phyloP scores from a whole-genome alignment of 2,113 vertebrate species.

The Dromas ardeola region DNA sequence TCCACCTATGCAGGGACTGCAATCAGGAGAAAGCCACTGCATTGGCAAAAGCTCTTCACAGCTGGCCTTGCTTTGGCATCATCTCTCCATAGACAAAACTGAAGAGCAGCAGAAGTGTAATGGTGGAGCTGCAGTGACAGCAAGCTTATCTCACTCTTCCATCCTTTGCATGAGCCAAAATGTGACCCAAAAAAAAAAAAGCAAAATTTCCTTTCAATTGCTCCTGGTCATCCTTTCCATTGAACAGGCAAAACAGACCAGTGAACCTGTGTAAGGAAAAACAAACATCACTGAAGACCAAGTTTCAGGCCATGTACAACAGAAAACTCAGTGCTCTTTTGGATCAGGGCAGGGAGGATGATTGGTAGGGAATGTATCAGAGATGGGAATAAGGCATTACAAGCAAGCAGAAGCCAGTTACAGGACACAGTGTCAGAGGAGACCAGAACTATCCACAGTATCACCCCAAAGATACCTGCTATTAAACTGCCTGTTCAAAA shows the following conservation, averaged over 20 bases:
- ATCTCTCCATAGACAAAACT: neutral
- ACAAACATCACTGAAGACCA: neutral
- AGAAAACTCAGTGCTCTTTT: neutral
- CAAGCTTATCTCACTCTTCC: neutral
- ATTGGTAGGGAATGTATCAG: neutral
- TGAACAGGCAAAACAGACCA: neutral
- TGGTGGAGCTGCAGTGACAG: neutral
- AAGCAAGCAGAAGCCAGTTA: neutral
- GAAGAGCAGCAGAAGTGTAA: neutral
- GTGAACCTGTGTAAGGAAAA: neutral
- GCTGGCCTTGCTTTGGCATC: neutral
- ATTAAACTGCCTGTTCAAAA: neutral
- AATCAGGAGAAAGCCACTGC: neutral
- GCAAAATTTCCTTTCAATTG: neutral
- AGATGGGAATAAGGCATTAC: neutral
- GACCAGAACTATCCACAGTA: neutral
- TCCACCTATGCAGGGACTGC: neutral
- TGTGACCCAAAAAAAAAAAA: neutral
- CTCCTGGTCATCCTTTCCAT: neutral
- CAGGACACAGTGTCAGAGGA: neutral
- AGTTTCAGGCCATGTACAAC: neutral
- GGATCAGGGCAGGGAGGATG: neutral
- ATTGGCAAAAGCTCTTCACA: neutral
- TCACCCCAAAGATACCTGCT: neutral
- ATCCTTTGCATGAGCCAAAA: neutral